Evolutionary conservation across 2,888 invertebrate genomes (phyloP), one percentile per base, ranked within the genome.

Genomic region (Alviniconcha strummeri): DNA sequence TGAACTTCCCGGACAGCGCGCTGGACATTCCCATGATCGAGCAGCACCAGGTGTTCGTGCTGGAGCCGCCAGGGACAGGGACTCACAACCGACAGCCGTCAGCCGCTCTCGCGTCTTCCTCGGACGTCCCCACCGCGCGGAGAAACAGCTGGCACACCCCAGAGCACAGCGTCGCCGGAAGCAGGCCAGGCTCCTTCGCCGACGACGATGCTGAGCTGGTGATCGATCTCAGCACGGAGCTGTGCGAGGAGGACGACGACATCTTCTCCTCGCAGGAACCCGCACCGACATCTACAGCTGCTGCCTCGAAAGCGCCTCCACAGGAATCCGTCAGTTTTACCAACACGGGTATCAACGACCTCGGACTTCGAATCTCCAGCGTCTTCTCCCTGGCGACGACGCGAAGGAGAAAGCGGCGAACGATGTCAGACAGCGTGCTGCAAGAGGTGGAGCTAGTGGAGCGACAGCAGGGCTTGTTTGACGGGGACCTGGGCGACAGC

Each of bases 81-180:
- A 1, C 72, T 72, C 11, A 72, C 19, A 19, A 19, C n/a, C n/a
- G 56, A 56, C 80, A 71, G 15, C 69, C 69, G 69, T 55, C 80
- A 13, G 6, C 19, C 19, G 8, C 52, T 13, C 17, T 54, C 11
- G 17, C 67, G 5, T 4, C 72, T 36, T 19, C 72, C 57, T 9
- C 80, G 8, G 52, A 19, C 60, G 36, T 36, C 3, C 52, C 36
- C 4, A 17, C 17, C 36, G 6, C 55, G 4, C 55, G 74, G 4
- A 71, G 81, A 15, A 74, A 69, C 72, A 74, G 72, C 71, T 82
- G 82, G 82, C 82, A 82, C 77, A 82, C 82, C 4, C 82, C 82
- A 9, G 76, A 79, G 74, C 79, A 82, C 64, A 82, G 79, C 17
- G 83, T 79, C 19, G 67, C 57, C 17, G 56, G 72, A 11, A 81